Evolutionary conservation across 37 sponge, comb jelly and placozoan species (phyloP), one percentile per base, ranked within the genome.

Genomic region (Spongilla lacustris): DNA sequence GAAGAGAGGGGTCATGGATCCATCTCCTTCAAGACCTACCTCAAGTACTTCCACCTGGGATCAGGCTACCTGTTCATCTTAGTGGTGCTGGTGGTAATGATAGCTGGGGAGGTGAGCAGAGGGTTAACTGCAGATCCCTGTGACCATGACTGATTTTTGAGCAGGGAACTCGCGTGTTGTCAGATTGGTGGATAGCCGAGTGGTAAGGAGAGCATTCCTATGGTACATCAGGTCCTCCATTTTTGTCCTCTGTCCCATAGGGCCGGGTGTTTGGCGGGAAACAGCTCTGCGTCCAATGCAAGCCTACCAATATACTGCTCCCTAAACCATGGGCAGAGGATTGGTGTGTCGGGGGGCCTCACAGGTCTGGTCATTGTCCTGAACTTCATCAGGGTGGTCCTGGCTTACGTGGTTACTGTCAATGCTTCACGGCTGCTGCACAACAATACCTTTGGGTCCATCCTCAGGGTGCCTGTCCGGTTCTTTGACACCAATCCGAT

Each of bases 401-500:
- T 89, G 8, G 69, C 81, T 78, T 87, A 74, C 80, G 31, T 84
- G 17, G 25, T 95, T 31, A 83, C 76, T 78, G 68, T 92, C 27
- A 84, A 86, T 83, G 81, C 95, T 35, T 82, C 95, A 24, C 84
- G 87, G 23, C 58, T 81, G 31, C 81, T 95, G 6, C 95, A 95
- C 84, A 89, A 89, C 79, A 76, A 73, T 13, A 92, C 89, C 90
- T 92, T 95, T 70, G 69, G 58, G 10, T 66, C 93, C 26, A 66
- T 95, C 37, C 81, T 95, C 19, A 81, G 85, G 87, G 93, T 85
- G 23, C 95, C 95, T 22, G 75, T 92, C 36, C 68, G 66, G 30
- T 95, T 95, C 78, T 95, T 95, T 78, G 93, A 95, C 76, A 92
- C 87, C 66, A 95, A 92, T 49, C 95, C 95, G 24, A 84, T 88